Base-by-base conservation (phyloP, 1,140 invertebrate genomes). In the Megathymus violae region DNA sequence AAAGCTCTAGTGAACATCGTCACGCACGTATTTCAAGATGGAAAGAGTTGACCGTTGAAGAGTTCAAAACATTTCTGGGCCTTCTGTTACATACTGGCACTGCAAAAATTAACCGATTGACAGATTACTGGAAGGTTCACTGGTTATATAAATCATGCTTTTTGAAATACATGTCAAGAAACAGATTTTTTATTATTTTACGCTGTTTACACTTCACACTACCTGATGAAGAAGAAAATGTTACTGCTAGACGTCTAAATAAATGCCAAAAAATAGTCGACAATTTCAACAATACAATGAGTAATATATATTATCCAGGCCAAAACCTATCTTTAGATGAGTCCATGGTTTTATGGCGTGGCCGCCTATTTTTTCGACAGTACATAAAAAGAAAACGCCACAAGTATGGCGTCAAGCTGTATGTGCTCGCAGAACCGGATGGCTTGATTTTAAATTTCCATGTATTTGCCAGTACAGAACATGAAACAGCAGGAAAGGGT, bases 401-500 rank as follows among this genome's bases (percentile, higher is more conserved):
- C 38, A 11, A 25, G n/a, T n/a, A n/a, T n/a, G n/a, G n/a, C n/a
- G n/a, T n/a, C n/a, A n/a, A n/a, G n/a, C n/a, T n/a, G n/a, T 47
- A 47, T 19, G 11, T 47, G 6, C 44, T 47, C n/a, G 44, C 44
- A 22, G 44, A 47, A 47, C 44, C 44, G n/a, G 13, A 47, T 47
- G 19, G 44, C n/a, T 13, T 25, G 10, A 47, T 47, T 17, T 36
- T 46, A 36, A 59, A 43, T n/a, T 16, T 59, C 17, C 54, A 58
- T 44, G 13, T 44, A 14, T 34, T 59, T 44, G 41, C 41, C 14
- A 34, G 46, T 31, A 48, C 11, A 14, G n/a, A 7, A 14, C 22
- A 48, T 31, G 46, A 48, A 25, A 34, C 25, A 16, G 31, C 44
- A 22, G 65, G 69, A 16, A 66, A 64, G 54, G 72, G 68, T 2